A percentile compares a stretch with the other conserved stretches of the same genome.
These are phyloP conservation scores for Crypturellus tataupa DNA, from an alignment of 2,797 vertebrate species.

Conservation along the genomic window DNA sequence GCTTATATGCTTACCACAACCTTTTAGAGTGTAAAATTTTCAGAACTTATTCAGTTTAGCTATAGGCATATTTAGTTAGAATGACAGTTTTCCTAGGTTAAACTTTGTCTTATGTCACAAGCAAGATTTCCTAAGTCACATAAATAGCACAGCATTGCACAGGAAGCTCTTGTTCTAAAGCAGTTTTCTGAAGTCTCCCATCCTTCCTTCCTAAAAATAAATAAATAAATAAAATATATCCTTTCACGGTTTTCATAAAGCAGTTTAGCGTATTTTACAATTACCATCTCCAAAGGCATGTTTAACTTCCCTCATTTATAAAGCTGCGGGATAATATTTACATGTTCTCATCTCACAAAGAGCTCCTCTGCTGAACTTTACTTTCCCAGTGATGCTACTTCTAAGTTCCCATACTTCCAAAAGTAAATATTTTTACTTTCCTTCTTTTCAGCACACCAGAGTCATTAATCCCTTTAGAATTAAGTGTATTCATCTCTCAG, in stretches of 20 bases:
- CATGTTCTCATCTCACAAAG: constrained; percentile 14
- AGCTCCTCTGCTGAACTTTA: neutral
- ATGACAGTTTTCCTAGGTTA: neutral
- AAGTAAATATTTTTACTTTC: constrained; percentile 57
- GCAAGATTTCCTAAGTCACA: neutral
- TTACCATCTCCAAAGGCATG: neutral
- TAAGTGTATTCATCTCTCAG: neutral
- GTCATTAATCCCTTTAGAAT: constrained; percentile 33
- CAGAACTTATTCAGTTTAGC: neutral
- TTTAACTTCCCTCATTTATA: neutral
- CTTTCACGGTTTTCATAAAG: neutral
- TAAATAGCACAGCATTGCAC: neutral
- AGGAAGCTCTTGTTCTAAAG: neutral
- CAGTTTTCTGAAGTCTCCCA: neutral
- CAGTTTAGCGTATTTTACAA: neutral
- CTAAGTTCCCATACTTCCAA: neutral
- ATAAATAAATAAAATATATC: too few species aligned
- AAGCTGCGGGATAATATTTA: constrained; percentile 51
- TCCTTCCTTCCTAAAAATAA: neutral
- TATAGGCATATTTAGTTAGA: neutral
- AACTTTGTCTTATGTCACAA: neutral
- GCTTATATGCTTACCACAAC: neutral
- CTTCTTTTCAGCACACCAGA: neutral
- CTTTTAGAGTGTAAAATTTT: neutral
- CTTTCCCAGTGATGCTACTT: neutral